These are phyloP conservation scores for Prolemur simus DNA, from an alignment of 2,113 vertebrate genomes.

Conservation along the genomic window DNA sequence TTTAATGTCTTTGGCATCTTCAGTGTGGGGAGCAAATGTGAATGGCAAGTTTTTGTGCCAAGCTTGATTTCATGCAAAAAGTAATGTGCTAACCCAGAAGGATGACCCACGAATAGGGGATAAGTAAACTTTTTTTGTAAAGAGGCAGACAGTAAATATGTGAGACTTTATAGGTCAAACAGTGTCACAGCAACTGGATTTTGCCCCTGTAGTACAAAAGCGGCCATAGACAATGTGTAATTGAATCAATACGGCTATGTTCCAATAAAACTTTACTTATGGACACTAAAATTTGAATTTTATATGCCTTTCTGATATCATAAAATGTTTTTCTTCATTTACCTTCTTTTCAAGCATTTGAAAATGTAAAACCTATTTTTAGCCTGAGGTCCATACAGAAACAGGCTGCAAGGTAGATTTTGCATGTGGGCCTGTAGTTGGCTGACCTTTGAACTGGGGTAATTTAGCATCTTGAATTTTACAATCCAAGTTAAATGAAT, in stretches of 20 bases:
- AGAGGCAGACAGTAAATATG: not conserved
- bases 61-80: not conserved
- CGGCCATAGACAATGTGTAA: not conserved
- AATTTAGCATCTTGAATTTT: not conserved
- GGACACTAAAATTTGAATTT: not conserved
- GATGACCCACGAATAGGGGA: not conserved
- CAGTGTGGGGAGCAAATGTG: not conserved
- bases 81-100: not conserved
- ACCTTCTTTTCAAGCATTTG: not conserved
- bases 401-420: not conserved
- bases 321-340: constrained; percentile 9
- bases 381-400: not conserved
- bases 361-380: not conserved
- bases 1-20: not conserved
- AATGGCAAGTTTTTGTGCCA: not conserved
- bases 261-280: not conserved
- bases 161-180: not conserved
- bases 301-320: not conserved
- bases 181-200: too few relatives aligned
- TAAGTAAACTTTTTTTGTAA: not conserved
- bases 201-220: not conserved
- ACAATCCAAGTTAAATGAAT: not conserved
- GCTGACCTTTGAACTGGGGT: not conserved
- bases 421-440: not conserved
- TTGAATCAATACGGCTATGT: not conserved